phyloP scores from a whole-genome alignment of 2,113 vertebrate species.

The Lanius collurio region DNA sequence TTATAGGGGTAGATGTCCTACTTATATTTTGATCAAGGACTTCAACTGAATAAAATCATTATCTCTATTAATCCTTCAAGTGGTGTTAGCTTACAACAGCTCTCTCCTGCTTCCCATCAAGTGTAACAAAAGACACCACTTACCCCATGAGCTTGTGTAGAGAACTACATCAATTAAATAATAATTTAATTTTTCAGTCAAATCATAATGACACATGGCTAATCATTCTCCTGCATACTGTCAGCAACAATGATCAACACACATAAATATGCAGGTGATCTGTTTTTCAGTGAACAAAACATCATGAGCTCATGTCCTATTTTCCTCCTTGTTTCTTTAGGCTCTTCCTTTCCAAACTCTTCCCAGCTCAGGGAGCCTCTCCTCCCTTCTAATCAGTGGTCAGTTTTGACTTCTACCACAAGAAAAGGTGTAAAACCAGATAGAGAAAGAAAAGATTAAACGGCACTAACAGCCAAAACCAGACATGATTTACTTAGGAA shows the following conservation, averaged over 20 bases:
- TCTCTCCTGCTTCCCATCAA: neutral
- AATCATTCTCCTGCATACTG: neutral
- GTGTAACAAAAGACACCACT: neutral
- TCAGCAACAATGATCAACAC: neutral
- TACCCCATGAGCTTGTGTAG: neutral
- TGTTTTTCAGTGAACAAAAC: neutral
- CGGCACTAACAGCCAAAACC: rapidly evolving
- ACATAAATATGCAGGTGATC: neutral
- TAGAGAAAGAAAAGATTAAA: neutral
- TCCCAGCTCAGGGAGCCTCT: neutral
- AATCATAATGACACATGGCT: neutral
- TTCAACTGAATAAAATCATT: neutral
- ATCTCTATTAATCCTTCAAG: neutral
- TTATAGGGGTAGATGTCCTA: neutral
- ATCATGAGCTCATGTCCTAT: neutral
- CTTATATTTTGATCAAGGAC: neutral
- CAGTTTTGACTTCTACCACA: neutral
- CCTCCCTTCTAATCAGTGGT: neutral
- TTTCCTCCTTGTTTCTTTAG: neutral
- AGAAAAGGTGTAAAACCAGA: neutral
- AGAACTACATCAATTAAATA: neutral
- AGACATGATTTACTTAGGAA: neutral
- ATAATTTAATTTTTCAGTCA: neutral
- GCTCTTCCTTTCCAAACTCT: neutral
- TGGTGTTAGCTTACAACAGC: neutral